Evolutionary conservation across 2,113 vertebrate species (phyloP).

Genomic region (Triplophysa tibetana): DNA sequence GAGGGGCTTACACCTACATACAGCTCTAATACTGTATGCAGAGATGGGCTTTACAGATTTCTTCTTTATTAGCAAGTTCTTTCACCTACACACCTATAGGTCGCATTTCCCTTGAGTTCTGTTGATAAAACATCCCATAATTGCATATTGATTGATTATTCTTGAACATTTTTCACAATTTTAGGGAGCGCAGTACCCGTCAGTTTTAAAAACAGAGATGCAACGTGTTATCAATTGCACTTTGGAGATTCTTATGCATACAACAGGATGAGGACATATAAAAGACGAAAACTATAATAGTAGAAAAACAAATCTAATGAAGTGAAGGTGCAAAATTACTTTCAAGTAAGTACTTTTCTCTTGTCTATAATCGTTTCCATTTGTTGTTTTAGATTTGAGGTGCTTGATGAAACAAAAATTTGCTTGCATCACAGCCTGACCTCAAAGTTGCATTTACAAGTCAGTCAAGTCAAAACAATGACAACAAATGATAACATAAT

Average conservation of each 20-base stretch:
- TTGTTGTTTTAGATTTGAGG: conserved; percentile 20
- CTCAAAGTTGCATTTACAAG: not conserved
- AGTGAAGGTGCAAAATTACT: not conserved
- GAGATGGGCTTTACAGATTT: conserved; percentile 7
- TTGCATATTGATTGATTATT: conserved; percentile 14
- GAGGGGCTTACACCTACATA: not conserved
- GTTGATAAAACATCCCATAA: conserved; percentile 2
- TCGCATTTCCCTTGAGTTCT: conserved; percentile 11
- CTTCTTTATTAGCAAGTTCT: not conserved
- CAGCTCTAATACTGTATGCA: conserved; percentile 9
- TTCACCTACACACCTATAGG: conserved; percentile 26
- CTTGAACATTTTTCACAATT: not conserved
- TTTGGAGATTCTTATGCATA: conserved; percentile 23
- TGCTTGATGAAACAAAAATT: conserved; percentile 11
- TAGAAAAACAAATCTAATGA: conserved; percentile 13
- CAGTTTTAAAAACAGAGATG: not conserved
- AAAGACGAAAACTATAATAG: conserved; percentile 15
- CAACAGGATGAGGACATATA: conserved; percentile 1
- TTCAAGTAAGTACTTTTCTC: conserved; percentile 2
- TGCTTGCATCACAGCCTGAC: not conserved
- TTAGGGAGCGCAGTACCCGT: not conserved
- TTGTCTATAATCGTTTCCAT: conserved; percentile 34
- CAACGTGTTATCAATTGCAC: conserved; percentile 15
- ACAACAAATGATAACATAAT: too few relatives aligned
- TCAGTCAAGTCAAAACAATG: too few relatives aligned